Evolutionary conservation across 2,113 vertebrate species (phyloP).

Genomic region (Oxyura jamaicensis): DNA sequence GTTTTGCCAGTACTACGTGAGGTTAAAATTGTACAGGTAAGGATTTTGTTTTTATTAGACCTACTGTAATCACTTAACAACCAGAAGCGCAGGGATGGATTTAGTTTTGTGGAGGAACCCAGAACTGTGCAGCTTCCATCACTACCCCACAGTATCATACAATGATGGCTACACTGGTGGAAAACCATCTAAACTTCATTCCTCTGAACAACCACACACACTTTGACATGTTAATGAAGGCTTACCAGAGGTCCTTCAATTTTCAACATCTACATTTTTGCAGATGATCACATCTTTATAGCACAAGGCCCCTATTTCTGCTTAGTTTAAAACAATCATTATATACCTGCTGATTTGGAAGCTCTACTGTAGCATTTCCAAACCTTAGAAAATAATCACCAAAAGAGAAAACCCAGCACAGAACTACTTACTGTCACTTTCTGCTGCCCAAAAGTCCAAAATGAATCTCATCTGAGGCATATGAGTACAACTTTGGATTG

Average conservation of each 20-base stretch:
- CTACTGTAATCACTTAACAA: neutral
- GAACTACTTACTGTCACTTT: neutral
- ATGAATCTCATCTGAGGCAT: neutral
- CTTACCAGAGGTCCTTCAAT: neutral
- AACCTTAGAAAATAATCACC: neutral
- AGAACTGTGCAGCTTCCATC: neutral
- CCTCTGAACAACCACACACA: neutral
- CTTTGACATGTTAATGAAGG: neutral
- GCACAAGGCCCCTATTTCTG: neutral
- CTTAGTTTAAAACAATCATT: neutral
- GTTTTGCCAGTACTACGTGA: neutral
- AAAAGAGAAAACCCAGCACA: neutral
- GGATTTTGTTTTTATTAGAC: neutral
- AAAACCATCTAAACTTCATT: neutral
- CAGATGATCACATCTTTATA: neutral
- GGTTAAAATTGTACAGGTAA: neutral
- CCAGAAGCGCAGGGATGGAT: neutral
- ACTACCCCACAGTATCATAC: rapidly evolving
- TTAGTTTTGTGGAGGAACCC: neutral
- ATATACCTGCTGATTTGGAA: neutral
- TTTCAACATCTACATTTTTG: neutral
- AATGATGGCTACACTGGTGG: neutral
- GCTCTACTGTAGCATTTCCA: neutral
- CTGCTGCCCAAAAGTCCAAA: neutral
- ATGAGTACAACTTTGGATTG: neutral